Conservation (phyloP, 2,888 invertebrate genomes). For the Erebia ligea region DNA sequence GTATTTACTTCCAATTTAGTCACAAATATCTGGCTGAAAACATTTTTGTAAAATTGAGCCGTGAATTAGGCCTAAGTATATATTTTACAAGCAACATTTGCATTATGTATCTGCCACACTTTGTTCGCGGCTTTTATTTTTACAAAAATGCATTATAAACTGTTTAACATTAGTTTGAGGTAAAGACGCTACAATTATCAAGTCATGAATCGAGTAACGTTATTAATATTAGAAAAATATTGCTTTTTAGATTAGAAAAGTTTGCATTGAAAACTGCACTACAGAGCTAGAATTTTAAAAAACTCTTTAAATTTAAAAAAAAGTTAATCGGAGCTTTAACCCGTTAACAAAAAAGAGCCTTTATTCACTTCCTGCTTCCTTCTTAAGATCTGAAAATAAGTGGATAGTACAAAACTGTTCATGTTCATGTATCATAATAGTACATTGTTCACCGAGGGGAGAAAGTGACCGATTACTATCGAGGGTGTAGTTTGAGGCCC, state of each 20-base stretch:
- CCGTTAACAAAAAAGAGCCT: neutral
- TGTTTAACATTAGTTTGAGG: constrained; percentile 28
- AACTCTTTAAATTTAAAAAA: constrained; percentile 14
- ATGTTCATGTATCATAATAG: neutral
- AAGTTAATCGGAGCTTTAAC: constrained; percentile 23
- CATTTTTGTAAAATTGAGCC: constrained; percentile 33
- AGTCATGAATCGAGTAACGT: constrained; percentile 35
- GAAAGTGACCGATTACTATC: no score
- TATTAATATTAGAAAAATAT: constrained; percentile 71
- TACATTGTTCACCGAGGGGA: no score
- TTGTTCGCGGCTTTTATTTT: constrained; percentile 15
- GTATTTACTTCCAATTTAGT: neutral
- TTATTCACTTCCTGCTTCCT: neutral
- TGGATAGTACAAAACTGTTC: neutral
- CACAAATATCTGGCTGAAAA: neutral
- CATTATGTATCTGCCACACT: neutral
- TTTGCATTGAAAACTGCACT: constrained; percentile 60
- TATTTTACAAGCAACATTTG: constrained; percentile 52
- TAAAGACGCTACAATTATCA: constrained; percentile 41
- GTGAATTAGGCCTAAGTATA: neutral
- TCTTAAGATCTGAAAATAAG: neutral
- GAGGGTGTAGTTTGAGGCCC: no score
- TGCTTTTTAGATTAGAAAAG: constrained; percentile 66
- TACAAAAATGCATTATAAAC: constrained; percentile 28
- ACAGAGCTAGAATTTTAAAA: constrained; percentile 28